Evolutionary conservation across 2,888 invertebrate species (phyloP), one percentile per base, ranked within the genome.

Genomic region (Phengaris alcon): DNA sequence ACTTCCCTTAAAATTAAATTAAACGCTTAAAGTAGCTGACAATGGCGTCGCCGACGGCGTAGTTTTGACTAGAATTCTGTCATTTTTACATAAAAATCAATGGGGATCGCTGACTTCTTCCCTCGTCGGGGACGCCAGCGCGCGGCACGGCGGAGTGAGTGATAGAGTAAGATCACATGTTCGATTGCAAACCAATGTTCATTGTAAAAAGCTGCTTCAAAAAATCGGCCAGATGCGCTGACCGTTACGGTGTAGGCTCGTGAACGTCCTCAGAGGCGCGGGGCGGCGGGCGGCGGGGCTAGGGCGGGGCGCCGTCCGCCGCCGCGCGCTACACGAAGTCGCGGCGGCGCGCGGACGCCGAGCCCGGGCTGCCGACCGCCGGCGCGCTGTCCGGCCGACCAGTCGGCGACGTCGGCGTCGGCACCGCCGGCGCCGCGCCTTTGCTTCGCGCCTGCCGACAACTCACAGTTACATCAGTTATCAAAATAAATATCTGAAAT

Each of bases 401-500:
- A 75, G 80, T 78, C 75, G 82, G 79, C 75, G 80, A 80, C 73
- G 78, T 79, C 76, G 90, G 90, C 79, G 90, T 87, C 76, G 91
- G 91, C 75, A 84, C 90, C 76, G 84, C 85, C 69, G 89, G 89
- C 75, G 89, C 89, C 54, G 90, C 84, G 76, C 91, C 91, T 82
- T 91, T 91, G 79, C 90, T 88, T 64, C 90, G 86, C 52, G 87
- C 91, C 91, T 91, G 86, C 52, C 7, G 54, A 55, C 22, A 22
- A 57, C 8, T 15, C 8, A 48, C 48, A 48, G 48, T 48, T 48
- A 8, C 1, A 48, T 48, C 8, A 48, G 48, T 6, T 6, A 48
- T 48, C 48, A 48, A 48, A 48, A 48, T 48, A 7, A 48, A 48
- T 48, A 48, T 9, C 68, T 51, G 57, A 52, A 13, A 12, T 1